Percentiles rank a stretch among this genome's conserved stretches.
Conservation (phyloP, 1,140 invertebrate species). For the Capitella teleta region DNA sequence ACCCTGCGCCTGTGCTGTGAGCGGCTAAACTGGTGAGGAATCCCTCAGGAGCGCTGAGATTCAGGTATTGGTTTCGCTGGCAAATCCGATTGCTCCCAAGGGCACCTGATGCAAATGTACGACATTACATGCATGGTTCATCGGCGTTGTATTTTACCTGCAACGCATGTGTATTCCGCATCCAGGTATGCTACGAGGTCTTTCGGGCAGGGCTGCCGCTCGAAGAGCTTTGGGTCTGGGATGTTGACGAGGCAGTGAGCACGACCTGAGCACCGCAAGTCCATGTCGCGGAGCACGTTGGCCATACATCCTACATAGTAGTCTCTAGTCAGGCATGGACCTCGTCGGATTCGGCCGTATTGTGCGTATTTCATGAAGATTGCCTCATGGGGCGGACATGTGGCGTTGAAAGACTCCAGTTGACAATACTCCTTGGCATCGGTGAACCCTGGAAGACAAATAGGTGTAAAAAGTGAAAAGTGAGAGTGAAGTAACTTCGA, state of each 20-base stretch:
- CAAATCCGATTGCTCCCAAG: no score
- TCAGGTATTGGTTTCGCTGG: no score
- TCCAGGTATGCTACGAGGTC: conserved; percentile 6
- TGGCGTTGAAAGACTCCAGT: background rate
- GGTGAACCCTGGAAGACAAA: no score
- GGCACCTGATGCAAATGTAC: background rate
- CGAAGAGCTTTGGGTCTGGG: conserved; percentile 5
- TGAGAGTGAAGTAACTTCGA: no score
- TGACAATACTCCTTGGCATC: background rate
- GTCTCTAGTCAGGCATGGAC: conserved; percentile 6
- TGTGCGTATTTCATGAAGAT: conserved; percentile 7
- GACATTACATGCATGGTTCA: background rate
- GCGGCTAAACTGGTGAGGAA: no score
- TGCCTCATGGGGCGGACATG: background rate
- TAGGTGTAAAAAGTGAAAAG: no score
- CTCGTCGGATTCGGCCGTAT: conserved; percentile 11
- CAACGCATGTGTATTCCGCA: conserved; percentile 8
- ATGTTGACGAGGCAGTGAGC: conserved; percentile 1
- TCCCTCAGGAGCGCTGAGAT: no score
- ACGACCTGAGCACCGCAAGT: conserved; percentile 4
- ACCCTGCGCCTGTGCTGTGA: no score
- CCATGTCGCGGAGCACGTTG: conserved; percentile 3
- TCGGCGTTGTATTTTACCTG: background rate
- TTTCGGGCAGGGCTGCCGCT: conserved; percentile 8
- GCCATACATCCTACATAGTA: conserved; percentile 7